A percentile compares a stretch with the other conserved stretches of the same genome.
Evolutionary conservation across 1,140 invertebrate genomes (phyloP).

Genomic region (Zaprionus kolodkinae): DNA sequence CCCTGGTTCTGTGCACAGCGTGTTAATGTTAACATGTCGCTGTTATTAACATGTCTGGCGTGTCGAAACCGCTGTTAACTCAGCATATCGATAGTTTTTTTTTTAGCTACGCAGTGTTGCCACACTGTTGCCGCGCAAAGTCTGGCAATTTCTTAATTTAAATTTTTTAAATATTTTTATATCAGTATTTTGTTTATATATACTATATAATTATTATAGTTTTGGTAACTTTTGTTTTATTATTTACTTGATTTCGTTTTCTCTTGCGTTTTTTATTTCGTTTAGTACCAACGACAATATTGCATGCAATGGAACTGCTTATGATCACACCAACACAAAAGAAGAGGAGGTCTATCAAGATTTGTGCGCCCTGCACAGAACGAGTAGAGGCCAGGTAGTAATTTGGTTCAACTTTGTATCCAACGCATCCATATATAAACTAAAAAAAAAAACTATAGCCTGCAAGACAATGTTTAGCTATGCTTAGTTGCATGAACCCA

Average conservation of each 20-base stretch:
- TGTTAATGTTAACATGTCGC: constrained; percentile 25
- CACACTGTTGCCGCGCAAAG: background rate
- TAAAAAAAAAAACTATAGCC: background rate
- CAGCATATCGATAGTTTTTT: constrained; percentile 24
- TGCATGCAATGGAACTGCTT: constrained; percentile 83
- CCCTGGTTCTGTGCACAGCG: constrained; percentile 31
- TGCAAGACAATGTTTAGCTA: constrained; percentile 50
- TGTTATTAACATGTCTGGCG: constrained; percentile 21
- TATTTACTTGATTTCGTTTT: constrained; percentile 32
- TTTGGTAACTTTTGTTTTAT: constrained; percentile 3
- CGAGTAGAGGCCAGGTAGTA: constrained; percentile 84
- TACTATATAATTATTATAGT: constrained; percentile 3
- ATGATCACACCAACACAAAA: constrained; percentile 84
- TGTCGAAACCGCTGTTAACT: background rate
- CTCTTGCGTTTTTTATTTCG: constrained; percentile 41
- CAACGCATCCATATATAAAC: constrained; percentile 9
- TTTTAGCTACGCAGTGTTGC: background rate
- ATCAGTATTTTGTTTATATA: constrained; percentile 1
- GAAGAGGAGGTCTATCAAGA: constrained; percentile 85
- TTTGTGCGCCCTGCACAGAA: constrained; percentile 83
- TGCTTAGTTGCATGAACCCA: constrained; percentile 43
- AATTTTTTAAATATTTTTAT: constrained; percentile 2
- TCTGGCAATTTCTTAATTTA: constrained; percentile 8
- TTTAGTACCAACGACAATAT: constrained; percentile 83
- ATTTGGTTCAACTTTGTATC: constrained; percentile 34